These are phyloP conservation scores for Thymelicus lineola DNA, from an alignment of 2,888 invertebrate genomes.

Conservation along the genomic window DNA sequence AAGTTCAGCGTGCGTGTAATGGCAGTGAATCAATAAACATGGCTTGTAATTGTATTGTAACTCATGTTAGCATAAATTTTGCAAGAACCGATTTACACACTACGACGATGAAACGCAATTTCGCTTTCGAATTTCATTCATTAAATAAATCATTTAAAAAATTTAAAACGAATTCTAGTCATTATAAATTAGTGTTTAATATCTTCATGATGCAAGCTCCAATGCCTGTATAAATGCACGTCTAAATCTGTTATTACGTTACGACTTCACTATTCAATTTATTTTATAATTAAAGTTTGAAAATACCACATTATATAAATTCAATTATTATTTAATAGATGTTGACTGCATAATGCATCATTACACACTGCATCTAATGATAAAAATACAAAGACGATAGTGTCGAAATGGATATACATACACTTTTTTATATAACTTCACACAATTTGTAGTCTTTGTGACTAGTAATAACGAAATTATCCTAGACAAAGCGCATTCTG, in stretches of 20 bases:
- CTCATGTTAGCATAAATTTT: conserved; percentile 34
- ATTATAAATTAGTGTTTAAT: conserved; percentile 2
- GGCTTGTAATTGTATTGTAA: conserved; percentile 19
- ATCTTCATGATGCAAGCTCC: conserved; percentile 9
- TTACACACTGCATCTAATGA: not conserved
- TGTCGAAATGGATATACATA: not conserved
- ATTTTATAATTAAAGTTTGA: not conserved
- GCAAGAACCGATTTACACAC: conserved; percentile 29
- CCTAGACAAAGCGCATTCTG: too few relatives aligned
- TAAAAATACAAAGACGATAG: not conserved
- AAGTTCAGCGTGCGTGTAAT: conserved; percentile 6
- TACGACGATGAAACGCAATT: conserved; percentile 11
- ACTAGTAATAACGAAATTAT: too few relatives aligned
- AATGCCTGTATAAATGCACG: conserved; percentile 6
- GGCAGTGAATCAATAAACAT: conserved; percentile 22
- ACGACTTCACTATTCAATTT: not conserved
- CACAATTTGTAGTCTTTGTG: too few relatives aligned
- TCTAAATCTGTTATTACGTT: not conserved
- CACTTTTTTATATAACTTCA: too few relatives aligned
- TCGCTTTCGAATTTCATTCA: conserved; percentile 36
- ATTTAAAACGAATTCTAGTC: conserved; percentile 32
- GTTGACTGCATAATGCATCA: not conserved
- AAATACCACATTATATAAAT: not conserved
- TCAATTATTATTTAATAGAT: not conserved
- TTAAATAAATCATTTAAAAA: conserved; percentile 31